A percentile compares a stretch with the other conserved stretches of the same genome.
Conservation (phyloP, 2,888 invertebrate species). For the Idaea straminata region DNA sequence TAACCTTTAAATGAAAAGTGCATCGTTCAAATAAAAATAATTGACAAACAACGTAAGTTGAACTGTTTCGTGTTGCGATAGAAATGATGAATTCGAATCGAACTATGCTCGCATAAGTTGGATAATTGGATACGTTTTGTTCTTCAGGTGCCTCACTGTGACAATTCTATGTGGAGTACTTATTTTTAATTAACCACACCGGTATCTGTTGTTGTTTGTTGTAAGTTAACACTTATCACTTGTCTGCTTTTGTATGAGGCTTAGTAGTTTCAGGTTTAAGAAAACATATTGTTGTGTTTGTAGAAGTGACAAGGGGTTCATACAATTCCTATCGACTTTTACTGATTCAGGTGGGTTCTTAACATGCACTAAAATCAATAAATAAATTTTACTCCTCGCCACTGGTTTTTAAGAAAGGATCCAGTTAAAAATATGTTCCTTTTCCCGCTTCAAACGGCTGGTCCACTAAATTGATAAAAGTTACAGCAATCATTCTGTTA, state of each 20-base stretch:
- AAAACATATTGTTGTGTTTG: background rate
- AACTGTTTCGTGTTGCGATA: background rate
- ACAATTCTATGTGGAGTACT: constrained; percentile 32
- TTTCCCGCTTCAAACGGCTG: no score
- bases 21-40: background rate
- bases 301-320: no score
- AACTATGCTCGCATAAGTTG: constrained; percentile 16
- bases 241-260: background rate
- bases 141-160: constrained; percentile 37
- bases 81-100: background rate
- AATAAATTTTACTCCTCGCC: no score
- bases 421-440: no score
- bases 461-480: no score
- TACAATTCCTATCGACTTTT: no score
- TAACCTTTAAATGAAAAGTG: background rate
- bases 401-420: no score
- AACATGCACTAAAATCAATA: no score
- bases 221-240: constrained; percentile 1
- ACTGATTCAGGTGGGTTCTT: no score
- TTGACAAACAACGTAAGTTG: background rate
- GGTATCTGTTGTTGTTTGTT: constrained; percentile 21
- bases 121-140: constrained; percentile 54
- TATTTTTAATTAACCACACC: constrained; percentile 34
- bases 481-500: no score
- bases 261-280: background rate